Evolutionary conservation across 2,113 vertebrate species (phyloP).

Genomic region (Cettia cetti): DNA sequence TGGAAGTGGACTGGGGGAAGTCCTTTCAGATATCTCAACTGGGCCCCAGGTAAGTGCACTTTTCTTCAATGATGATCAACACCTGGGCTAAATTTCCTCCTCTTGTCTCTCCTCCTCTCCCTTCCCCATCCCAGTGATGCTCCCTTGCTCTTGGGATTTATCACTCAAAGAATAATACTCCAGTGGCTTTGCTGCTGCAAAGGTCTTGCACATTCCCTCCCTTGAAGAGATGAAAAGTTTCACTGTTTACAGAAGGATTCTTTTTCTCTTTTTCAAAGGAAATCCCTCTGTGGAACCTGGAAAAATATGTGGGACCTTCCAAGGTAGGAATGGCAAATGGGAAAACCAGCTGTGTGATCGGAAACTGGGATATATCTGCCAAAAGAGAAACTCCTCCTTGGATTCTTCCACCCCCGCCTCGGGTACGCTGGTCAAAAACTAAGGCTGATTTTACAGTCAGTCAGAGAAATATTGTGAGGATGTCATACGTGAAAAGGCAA

Average conservation of each 20-base stretch:
- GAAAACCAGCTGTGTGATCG: conserved; percentile 78
- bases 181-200: background rate
- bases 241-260: background rate
- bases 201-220: background rate
- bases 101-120: background rate
- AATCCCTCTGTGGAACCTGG: conserved; percentile 83
- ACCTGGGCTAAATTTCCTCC: background rate
- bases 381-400: conserved; percentile 82
- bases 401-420: conserved; percentile 37
- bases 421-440: conserved; percentile 36
- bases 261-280: conserved; percentile 72
- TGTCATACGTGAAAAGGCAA: background rate
- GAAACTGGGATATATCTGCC: conserved; percentile 91
- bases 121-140: background rate
- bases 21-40: conserved; percentile 93
- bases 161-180: fast-evolving
- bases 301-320: conserved; percentile 83
- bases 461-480: background rate
- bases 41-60: conserved; percentile 84
- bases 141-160: background rate
- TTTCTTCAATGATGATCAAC: background rate
- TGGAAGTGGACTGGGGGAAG: conserved; percentile 88
- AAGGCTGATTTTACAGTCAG: background rate
- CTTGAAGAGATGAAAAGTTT: background rate
- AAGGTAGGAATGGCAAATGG: conserved; percentile 88